These are phyloP conservation scores for Camponotus vicinus DNA, from an alignment of 1,140 invertebrate species.

Conservation along the genomic window DNA sequence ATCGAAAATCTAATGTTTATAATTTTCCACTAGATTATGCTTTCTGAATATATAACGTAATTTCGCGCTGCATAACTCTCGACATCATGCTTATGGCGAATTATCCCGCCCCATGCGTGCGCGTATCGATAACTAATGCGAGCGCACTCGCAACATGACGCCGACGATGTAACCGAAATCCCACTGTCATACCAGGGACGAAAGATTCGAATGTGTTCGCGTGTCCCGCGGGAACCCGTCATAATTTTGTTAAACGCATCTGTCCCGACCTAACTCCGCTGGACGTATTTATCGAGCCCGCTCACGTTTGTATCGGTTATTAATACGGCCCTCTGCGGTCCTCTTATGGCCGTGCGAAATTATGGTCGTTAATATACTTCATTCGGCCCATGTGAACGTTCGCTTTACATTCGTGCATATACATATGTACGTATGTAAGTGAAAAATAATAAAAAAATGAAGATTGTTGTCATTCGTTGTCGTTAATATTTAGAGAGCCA, in stretches of 20 bases:
- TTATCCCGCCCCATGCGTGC: conserved; percentile 60
- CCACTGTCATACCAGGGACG: conserved; percentile 55
- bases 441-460: background rate
- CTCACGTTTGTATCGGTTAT: conserved; percentile 52
- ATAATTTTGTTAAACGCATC: conserved; percentile 60
- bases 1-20: background rate
- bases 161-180: conserved; percentile 52
- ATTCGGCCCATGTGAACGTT: background rate
- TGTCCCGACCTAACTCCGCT: background rate
- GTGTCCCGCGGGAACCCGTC: conserved; percentile 57
- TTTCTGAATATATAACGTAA: conserved; percentile 19
- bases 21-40: background rate
- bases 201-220: conserved; percentile 55
- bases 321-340: conserved; percentile 35
- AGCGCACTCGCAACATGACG: conserved; percentile 13
- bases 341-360: conserved; percentile 11
- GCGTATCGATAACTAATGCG: conserved; percentile 67
- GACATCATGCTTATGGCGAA: conserved; percentile 51
- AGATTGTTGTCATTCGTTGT: too few species aligned
- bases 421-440: background rate
- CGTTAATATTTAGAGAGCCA: too few species aligned
- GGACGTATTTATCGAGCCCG: conserved; percentile 41
- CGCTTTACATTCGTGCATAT: background rate
- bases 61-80: conserved; percentile 12
- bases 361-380: conserved; percentile 44